Base-by-base conservation (phyloP, 2,888 invertebrate species). In the Anticlea derivata region DNA sequence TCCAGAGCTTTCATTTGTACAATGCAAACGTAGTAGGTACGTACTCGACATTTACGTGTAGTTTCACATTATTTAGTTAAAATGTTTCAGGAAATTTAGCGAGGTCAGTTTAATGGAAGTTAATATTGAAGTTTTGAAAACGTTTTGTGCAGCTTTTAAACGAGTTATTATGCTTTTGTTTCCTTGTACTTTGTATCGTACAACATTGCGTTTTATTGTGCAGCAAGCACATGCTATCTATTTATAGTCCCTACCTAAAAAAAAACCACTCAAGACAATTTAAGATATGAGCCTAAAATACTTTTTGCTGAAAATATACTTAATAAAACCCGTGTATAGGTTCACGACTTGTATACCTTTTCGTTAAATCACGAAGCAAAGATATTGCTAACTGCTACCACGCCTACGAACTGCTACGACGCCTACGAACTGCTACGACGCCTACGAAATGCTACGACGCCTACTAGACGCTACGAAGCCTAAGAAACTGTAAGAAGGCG, bases 1-100 rank as follows among this genome's bases (percentile, higher is more conserved):
- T 8, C 13, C 12, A 26, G 24, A 38, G 12, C 31, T 27, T 29
- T 24, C 22, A 24, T 13, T 20, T 22, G 17, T 40, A 34, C 33
- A 23, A 34, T 24, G 7, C 12, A 27, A 29, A 38, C 34, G 44
- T 39, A 20, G 17, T 30, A 13, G 17, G 17, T 37, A 0, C 31
- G 13, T 13, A 27, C 10, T 27, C 5, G 10, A 1, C 12, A 11
- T 24, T 8, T 26, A 40, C 54, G 50, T 54, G 54, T 38, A 33
- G 43, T 48, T 48, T n/a, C 44, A 45, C 50, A 46, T 56, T 61
- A 61, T 61, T 61, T 55, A 52, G 54, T 56, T 56, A 49, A n/a
- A n/a, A n/a, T 38, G 51, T 55, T 50, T 33, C 54, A 35, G 60
- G 61, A 54, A 61, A 58, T 56, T 53, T 31, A 51, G 40, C 37